Evolutionary conservation across 2,797 vertebrate species (phyloP), one percentile per base, ranked within the genome.

Genomic region (Cossypha heuglini): DNA sequence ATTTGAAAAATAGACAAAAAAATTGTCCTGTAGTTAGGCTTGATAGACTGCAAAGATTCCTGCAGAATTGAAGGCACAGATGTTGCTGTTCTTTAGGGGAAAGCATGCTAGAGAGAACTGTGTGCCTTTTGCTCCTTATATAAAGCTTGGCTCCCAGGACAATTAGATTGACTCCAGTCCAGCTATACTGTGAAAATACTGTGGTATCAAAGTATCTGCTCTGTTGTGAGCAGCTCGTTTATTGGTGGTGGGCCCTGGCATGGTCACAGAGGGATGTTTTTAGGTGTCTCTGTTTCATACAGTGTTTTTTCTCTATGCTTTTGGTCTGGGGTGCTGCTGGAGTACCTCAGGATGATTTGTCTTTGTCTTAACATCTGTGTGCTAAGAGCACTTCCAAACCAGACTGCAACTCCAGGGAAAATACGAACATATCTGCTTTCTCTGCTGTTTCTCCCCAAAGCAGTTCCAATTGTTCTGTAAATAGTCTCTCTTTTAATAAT

Each of bases 251-350:
- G 48, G 14, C 25, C 13, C 31, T 77, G 20, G 15, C 20, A 20
- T 33, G 37, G 67, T 38, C 64, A 10, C 19, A 33, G 31, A 66
- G n/a, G 16, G 17, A 64, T 2, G 1, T 62, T 66, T 52, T 49
- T 59, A 43, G 68, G 28, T 77, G 48, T 11, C 33, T 4, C 0
- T 13, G 11, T 63, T 88, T 57, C 4, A 0, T 61, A 7, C 9
- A 16, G 16, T 24, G 6, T 31, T 18, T 37, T 91, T 76, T 77
- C 59, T 90, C 29, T n/a, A 0, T 58, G 18, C 5, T 52, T 1
- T 21, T 1, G 0, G 9, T 61, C 26, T 84, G n/a, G 1, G 2
- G 10, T 11, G 2, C 40, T 75, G 37, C 72, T 35, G 22, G 54
- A n/a, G 22, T 31, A 49, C 5, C 7, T 37, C 42, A 15, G 35